Conservation (phyloP, 2,888 invertebrate genomes). For the Drosophila heteroneura region DNA sequence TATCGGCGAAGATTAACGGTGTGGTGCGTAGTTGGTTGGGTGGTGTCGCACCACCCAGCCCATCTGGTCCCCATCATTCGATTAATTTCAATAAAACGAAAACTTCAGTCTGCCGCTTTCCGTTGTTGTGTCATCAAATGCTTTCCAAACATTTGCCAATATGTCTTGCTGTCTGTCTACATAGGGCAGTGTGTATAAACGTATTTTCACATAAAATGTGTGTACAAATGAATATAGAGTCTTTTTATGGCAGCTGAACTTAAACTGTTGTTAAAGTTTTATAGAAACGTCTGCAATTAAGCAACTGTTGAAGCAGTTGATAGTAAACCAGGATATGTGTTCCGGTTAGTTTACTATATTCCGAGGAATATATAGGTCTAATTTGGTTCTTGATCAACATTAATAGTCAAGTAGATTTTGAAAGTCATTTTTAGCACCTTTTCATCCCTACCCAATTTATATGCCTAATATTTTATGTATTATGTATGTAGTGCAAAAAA, state of each 20-base stretch:
- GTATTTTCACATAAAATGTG: slow-evolving; percentile 46
- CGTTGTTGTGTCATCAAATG: slow-evolving; percentile 35
- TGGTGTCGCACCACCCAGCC: slow-evolving; percentile 1
- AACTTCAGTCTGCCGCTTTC: slow-evolving; percentile 35
- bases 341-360: background rate
- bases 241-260: slow-evolving; percentile 50
- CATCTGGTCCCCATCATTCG: slow-evolving; percentile 61
- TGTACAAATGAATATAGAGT: slow-evolving; percentile 37
- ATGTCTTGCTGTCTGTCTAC: slow-evolving; percentile 21
- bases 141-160: slow-evolving; percentile 32
- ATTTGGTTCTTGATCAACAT: background rate
- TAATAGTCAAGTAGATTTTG: background rate
- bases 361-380: background rate
- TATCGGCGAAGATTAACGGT: slow-evolving; percentile 4
- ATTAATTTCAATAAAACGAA: slow-evolving; percentile 79
- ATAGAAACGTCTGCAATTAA: slow-evolving; percentile 56
- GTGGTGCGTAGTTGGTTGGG: background rate
- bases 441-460: background rate
- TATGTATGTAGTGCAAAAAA: background rate
- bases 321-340: background rate
- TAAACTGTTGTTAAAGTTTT: slow-evolving; percentile 58
- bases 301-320: slow-evolving; percentile 16
- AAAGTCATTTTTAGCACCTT: background rate
- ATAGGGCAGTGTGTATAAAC: background rate
- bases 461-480: background rate